Conservation (phyloP, 2,113 vertebrate species). For the Casuarius casuarius region DNA sequence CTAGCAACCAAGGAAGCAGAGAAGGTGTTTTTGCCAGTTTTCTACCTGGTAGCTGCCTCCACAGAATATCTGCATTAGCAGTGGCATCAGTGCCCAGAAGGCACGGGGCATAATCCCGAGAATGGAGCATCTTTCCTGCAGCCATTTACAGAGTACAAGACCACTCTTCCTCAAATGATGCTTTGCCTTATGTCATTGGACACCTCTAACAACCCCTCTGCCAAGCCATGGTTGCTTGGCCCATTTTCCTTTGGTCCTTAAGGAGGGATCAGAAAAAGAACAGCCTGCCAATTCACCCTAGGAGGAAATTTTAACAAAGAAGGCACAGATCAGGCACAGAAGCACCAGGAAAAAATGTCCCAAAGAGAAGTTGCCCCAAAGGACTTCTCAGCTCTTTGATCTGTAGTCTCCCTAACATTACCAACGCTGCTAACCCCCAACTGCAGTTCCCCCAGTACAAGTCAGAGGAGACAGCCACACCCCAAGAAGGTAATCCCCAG, state of each 20-base stretch:
- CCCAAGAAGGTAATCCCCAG: neutral
- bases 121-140: neutral
- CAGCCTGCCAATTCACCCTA: neutral
- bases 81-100: neutral
- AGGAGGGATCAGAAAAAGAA: neutral
- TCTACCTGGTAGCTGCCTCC: neutral
- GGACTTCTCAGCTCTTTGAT: neutral
- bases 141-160: neutral
- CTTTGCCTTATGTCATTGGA: rapidly evolving
- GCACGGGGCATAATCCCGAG: neutral
- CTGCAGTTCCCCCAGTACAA: neutral
- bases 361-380: neutral
- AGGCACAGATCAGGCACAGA: neutral
- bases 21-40: neutral
- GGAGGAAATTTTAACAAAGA: neutral
- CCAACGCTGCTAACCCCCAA: neutral
- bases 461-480: neutral
- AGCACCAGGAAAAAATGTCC: neutral
- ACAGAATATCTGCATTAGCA: neutral
- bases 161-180: neutral
- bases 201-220: neutral
- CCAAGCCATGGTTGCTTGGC: neutral
- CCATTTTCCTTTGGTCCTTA: neutral
- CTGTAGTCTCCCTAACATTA: neutral
- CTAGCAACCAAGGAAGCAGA: neutral